Percentiles rank a stretch among this genome's conserved stretches.
Conservation (phyloP, 2,888 invertebrate genomes). For the Zygogramma bicolorata region DNA sequence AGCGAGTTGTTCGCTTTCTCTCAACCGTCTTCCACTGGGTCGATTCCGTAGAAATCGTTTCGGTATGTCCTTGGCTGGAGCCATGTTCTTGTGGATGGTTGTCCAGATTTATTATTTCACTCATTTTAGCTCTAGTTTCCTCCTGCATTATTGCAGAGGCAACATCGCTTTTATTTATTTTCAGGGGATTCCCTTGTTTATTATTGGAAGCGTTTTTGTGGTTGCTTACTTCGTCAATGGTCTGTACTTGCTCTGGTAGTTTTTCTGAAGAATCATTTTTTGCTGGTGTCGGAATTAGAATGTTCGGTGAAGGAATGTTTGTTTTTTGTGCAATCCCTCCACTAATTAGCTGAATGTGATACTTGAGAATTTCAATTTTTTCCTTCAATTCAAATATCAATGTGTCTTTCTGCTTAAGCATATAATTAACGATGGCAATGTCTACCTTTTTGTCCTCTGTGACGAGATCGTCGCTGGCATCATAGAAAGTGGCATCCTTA, state of each 20-base stretch:
- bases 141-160: neutral
- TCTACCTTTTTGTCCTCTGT: neutral
- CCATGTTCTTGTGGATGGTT: neutral
- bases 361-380: neutral
- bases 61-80: neutral
- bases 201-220: neutral
- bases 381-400: neutral
- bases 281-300: neutral
- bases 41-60: neutral
- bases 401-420: neutral
- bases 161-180: neutral
- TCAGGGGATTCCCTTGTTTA: neutral
- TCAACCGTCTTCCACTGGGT: slow-evolving; percentile 2
- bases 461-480: neutral
- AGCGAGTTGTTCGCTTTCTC: neutral
- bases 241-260: neutral
- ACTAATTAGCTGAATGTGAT: neutral
- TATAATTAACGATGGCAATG: neutral
- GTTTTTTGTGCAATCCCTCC: neutral
- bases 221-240: neutral
- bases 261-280: neutral
- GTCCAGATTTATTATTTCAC: slow-evolving; percentile 3
- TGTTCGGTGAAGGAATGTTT: neutral
- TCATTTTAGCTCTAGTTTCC: neutral
- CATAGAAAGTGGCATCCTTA: neutral